Conservation (phyloP, 2,113 vertebrate species). For the Mirza zaza region DNA sequence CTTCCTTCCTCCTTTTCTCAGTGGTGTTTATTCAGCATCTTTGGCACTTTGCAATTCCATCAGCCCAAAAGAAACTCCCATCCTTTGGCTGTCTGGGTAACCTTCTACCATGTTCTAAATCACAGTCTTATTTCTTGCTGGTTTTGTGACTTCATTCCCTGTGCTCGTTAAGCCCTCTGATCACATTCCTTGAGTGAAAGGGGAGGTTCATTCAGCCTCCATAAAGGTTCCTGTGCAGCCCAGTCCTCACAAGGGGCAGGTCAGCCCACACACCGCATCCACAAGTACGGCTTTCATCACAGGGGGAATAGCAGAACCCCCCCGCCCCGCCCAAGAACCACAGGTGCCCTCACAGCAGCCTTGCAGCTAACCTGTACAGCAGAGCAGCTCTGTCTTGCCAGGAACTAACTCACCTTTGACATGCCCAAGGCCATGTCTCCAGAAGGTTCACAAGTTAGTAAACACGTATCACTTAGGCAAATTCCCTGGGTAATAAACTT, state of each 20-base stretch:
- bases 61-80: neutral
- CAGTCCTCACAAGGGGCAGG: neutral
- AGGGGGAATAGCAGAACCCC: neutral
- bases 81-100: neutral
- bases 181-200: neutral
- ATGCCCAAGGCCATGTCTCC: fast-evolving
- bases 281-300: neutral
- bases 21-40: neutral
- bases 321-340: fast-evolving
- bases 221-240: neutral
- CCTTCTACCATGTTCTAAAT: neutral
- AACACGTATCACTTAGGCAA: neutral
- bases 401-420: neutral
- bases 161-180: neutral
- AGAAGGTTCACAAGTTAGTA: neutral
- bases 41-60: neutral
- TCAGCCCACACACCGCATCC: neutral
- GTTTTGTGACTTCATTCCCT: constrained; percentile 6
- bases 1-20: neutral
- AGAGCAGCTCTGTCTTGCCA: neutral
- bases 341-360: fast-evolving
- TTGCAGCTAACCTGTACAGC: neutral
- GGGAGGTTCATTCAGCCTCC: neutral
- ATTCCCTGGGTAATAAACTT: neutral
- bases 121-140: neutral